Evolutionary conservation across 2,113 vertebrate species (phyloP), one percentile per base, ranked within the genome.

Genomic region (Mastomys natalensis): DNA sequence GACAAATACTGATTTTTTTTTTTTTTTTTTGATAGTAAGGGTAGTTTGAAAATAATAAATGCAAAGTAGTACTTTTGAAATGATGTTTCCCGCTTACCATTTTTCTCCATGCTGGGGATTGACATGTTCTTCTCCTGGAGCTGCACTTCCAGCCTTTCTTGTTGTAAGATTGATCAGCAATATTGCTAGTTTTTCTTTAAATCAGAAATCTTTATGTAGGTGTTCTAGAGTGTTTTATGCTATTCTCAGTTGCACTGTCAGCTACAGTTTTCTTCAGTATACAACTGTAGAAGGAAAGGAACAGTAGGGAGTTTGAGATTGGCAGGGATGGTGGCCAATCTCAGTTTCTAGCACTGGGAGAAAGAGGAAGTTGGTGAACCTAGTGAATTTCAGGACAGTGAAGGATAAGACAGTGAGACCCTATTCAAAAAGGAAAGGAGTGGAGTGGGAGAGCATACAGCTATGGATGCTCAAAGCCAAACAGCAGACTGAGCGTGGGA

Each of bases 91-190:
- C 16, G 34, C 9, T 45, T 16, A 74, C 88, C 34, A 2, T 26
- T 31, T 22, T 87, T n/a, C 12, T 17, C 4, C 77, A 45, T 87
- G 15, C 17, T 72, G n/a, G 12, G 13, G 9, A 62, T 17, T 10
- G 58, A 7, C 11, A 11, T 21, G 11, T 1, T 53, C 7, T 43
- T 64, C 12, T 2, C 26, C 51, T 94, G 37, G 37, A 74, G 26
- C 26, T 64, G 17, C 3, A 62, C 2, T 13, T 21, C 37, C 12
- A 43, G 12, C 12, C 81, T 81, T 93, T 80, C 17, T 45, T 62
- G 31, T 76, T 97, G 93, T 92, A 84, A 85, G 85, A 82, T 87
- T 3, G 62, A 16, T 43, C 84, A 87, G 19, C 76, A 24, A 26
- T 11, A 9, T 51, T 89, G 29, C 12, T 17, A 87, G 3, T n/a